Percentiles rank a stretch among this genome's conserved stretches.
phyloP scores from a whole-genome alignment of 2,888 invertebrate genomes.

The Toxonevra muliebris region DNA sequence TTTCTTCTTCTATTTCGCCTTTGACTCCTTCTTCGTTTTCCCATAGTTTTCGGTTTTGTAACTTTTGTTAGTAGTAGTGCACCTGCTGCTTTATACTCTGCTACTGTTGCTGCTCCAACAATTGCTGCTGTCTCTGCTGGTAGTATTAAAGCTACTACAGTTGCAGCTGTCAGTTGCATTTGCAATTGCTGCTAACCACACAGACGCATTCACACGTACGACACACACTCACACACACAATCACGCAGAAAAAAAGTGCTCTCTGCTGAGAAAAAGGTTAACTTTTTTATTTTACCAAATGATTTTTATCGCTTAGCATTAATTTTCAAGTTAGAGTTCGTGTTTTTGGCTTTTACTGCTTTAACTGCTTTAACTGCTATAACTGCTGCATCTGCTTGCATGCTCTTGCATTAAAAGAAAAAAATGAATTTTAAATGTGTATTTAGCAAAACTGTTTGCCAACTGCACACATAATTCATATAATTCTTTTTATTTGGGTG shows the following conservation, averaged over 20 bases:
- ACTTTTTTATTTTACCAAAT: neutral
- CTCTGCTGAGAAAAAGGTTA: neutral
- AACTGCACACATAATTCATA: no score
- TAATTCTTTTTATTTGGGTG: no score
- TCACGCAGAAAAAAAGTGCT: neutral
- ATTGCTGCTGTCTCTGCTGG: neutral
- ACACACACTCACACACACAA: neutral
- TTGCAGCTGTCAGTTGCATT: slow-evolving; percentile 9
- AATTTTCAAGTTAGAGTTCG: neutral
- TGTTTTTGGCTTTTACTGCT: no score
- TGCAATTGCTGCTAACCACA: neutral
- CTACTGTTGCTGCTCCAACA: neutral
- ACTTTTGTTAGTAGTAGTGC: neutral
- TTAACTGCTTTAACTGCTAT: no score
- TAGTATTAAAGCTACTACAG: slow-evolving; percentile 7
- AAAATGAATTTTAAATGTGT: no score
- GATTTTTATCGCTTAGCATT: neutral
- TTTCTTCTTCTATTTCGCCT: no score
- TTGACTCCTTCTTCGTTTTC: neutral
- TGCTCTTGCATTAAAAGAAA: no score
- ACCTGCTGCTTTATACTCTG: neutral
- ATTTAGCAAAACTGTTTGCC: no score
- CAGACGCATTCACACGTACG: neutral
- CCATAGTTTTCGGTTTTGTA: neutral
- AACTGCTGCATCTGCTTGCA: no score